Evolutionary conservation across 2,113 vertebrate genomes (phyloP), one percentile per base, ranked within the genome.

Genomic region (Caracal caracal): DNA sequence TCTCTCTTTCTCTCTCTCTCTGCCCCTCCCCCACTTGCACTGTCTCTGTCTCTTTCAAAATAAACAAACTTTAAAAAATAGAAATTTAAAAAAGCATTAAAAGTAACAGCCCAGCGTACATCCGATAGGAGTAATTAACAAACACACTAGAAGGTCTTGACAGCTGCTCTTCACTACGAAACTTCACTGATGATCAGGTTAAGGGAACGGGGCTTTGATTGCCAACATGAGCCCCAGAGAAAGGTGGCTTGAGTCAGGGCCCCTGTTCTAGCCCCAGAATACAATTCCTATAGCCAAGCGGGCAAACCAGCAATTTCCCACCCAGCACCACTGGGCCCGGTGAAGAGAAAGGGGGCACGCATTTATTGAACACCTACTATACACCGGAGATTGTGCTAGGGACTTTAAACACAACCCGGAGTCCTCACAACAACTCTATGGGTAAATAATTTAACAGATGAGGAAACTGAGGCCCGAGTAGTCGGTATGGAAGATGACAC

Each of bases 41-140:
- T 59, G 56, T 59, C 56, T 59, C 56, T 59, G 20, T 59, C 56
- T 59, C 56, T 59, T 2, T 59, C 56, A 59, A 59, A 59, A 59
- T 59, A 59, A 22, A 59, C 7, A 59, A 59, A 59, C 56, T 59
- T 22, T 22, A 59, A 59, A 22, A 22, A 59, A 22, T 22, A 59
- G 22, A 59, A 59, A 59, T 56, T 7, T 8, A 22, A 59, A 59
- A 59, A 59, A 59, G 6, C 56, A 22, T 59, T 83, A 93, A 63
- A 95, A 94, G 49, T 53, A 61, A 59, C 80, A 89, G 26, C 35
- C 43, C 15, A 59, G 6, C 33, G n/a, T 30, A 70, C 4, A 89
- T 91, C 80, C 79, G 82, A 85, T 13, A 82, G 73, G 40, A 88
- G 16, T 73, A 93, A 66, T 68, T 40, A 76, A 61, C 90, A 93